Conservation (phyloP, 2,888 invertebrate genomes). For the Orthosia gothica region DNA sequence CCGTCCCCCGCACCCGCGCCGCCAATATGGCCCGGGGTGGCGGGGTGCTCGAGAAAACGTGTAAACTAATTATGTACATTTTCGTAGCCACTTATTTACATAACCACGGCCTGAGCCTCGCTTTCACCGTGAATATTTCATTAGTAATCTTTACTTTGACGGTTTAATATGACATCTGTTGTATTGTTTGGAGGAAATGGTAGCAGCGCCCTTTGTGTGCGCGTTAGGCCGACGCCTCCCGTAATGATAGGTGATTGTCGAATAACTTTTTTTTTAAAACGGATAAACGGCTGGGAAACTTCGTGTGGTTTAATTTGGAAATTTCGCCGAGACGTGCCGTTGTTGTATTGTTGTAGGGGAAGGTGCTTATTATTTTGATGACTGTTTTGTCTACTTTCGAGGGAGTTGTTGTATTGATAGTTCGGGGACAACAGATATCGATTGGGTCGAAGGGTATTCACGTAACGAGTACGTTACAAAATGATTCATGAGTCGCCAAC, state of each 20-base stretch:
- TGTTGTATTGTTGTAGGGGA: slow-evolving; percentile 76
- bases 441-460: slow-evolving; percentile 66
- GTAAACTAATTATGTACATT: slow-evolving; percentile 92
- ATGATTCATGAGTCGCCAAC: slow-evolving; percentile 68
- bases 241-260: slow-evolving; percentile 90
- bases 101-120: slow-evolving; percentile 89
- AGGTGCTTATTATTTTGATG: slow-evolving; percentile 86
- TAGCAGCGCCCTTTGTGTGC: slow-evolving; percentile 85
- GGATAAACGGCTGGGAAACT: slow-evolving; percentile 85
- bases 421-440: slow-evolving; percentile 64
- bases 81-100: slow-evolving; percentile 92
- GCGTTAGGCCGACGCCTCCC: slow-evolving; percentile 84
- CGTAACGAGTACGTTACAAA: slow-evolving; percentile 51
- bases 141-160: slow-evolving; percentile 91
- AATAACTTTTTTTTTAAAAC: slow-evolving; percentile 81
- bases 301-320: slow-evolving; percentile 85
- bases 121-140: slow-evolving; percentile 92
- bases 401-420: slow-evolving; percentile 71
- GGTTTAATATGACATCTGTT: slow-evolving; percentile 91
- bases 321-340: slow-evolving; percentile 81
- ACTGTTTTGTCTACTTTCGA: slow-evolving; percentile 78
- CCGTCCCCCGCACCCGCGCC: slow-evolving; percentile 70
- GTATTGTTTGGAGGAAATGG: slow-evolving; percentile 89
- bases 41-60: slow-evolving; percentile 88
- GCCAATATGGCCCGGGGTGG: slow-evolving; percentile 85